These are phyloP conservation scores for Paratilapia polleni DNA, from an alignment of 2,113 vertebrate species.

Conservation along the genomic window DNA sequence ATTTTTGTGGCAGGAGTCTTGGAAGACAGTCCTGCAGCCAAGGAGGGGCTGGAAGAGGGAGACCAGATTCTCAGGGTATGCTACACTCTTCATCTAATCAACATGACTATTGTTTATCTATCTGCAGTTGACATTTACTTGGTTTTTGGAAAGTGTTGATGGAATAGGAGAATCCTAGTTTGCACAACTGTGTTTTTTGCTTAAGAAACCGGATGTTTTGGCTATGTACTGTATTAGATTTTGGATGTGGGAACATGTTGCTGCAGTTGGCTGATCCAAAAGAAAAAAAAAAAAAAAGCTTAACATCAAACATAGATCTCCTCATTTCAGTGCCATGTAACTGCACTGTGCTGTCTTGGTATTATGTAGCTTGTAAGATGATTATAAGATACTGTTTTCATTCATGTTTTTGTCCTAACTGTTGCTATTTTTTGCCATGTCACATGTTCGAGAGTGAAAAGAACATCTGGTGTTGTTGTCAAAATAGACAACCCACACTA, in stretches of 20 bases:
- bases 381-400: background rate
- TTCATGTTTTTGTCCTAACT: background rate
- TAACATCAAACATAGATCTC: background rate
- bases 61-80: conserved; percentile 98
- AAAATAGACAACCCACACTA: conserved; percentile 39
- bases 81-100: background rate
- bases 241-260: background rate
- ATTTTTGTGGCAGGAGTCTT: conserved; percentile 98
- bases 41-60: conserved; percentile 97
- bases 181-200: background rate
- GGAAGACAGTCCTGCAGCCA: conserved; percentile 97
- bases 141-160: background rate
- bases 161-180: background rate
- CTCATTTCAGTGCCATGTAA: background rate
- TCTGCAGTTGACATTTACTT: background rate
- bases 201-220: background rate
- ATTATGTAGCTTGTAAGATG: background rate
- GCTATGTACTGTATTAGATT: background rate
- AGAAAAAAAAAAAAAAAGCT: background rate
- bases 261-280: background rate
- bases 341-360: background rate
- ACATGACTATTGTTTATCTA: background rate
- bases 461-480: conserved; percentile 67
- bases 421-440: conserved; percentile 1
- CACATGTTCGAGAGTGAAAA: conserved; percentile 30